Evolutionary conservation across 2,797 vertebrate species (phyloP).

Genomic region (Toxotes lorentzi): DNA sequence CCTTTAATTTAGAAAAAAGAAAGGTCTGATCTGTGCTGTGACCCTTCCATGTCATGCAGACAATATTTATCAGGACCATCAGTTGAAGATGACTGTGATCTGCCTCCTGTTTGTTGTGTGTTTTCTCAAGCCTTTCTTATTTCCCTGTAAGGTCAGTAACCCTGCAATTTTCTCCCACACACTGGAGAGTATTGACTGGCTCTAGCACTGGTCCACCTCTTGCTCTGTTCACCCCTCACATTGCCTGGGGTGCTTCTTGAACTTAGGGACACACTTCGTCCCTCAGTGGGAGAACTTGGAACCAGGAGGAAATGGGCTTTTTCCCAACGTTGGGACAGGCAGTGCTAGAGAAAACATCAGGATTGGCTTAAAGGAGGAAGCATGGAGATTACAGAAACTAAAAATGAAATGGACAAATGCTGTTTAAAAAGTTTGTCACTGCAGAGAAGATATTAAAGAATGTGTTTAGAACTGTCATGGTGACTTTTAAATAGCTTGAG

Average conservation of each 20-base stretch:
- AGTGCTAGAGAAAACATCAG: slow-evolving; percentile 78
- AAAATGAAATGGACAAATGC: slow-evolving; percentile 51
- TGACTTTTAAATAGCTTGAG: slow-evolving; percentile 51
- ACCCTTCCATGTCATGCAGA: slow-evolving; percentile 55
- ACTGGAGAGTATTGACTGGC: slow-evolving; percentile 68
- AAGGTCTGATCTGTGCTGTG: slow-evolving; percentile 43
- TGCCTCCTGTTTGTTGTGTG: slow-evolving; percentile 80
- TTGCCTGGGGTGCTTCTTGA: slow-evolving; percentile 83
- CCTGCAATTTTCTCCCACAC: slow-evolving; percentile 84
- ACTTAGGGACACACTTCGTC: slow-evolving; percentile 81
- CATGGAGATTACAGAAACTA: slow-evolving; percentile 72
- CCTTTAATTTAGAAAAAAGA: slow-evolving; percentile 35
- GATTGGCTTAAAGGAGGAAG: slow-evolving; percentile 79
- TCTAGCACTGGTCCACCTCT: slow-evolving; percentile 69
- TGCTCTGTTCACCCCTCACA: slow-evolving; percentile 70
- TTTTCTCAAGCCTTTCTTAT: slow-evolving; percentile 84
- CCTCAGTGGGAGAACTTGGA: slow-evolving; percentile 84
- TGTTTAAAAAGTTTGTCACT: slow-evolving; percentile 55
- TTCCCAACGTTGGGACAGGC: slow-evolving; percentile 76
- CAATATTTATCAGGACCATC: slow-evolving; percentile 64
- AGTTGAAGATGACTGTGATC: slow-evolving; percentile 65
- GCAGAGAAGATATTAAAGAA: slow-evolving; percentile 34
- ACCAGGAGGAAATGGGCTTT: slow-evolving; percentile 79
- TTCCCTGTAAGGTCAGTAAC: slow-evolving; percentile 80
- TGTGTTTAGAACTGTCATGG: slow-evolving; percentile 26